Evolutionary conservation across 1,140 invertebrate species (phyloP), one percentile per base, ranked within the genome.

Genomic region (Centruroides vittatus): DNA sequence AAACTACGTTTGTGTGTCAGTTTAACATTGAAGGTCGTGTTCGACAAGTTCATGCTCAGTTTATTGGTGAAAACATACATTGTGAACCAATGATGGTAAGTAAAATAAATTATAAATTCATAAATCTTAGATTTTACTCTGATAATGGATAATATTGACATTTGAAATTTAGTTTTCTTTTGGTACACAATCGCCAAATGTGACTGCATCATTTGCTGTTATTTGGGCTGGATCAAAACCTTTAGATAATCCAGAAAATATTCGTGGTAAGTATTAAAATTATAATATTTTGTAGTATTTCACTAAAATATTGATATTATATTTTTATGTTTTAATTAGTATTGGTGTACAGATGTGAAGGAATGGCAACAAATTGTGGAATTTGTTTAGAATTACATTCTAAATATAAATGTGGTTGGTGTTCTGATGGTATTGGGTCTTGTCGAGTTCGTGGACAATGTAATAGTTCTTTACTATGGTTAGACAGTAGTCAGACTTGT

Each of bases 1-100:
- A 93, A 74, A 93, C 90, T 9, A 79, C 89, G 65, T 94, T 95
- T 74, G 88, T 93, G 53, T 95, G 92, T 72, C 91, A 94, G 75
- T 95, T 95, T 75, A 95, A 94, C 78, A 94, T 95, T 68, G 91
- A 95, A 76, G 92, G 91, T 34, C 81, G 91, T 9, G 90, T 95
- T 5, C 89, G 88, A 46, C 90, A 87, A 73, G 86, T 93, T 3
- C 91, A 89, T 74, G 92, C 91, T 58, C 86, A 90, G 72, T 77
- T 94, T 41, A 74, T 94, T 12, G 89, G 86, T 35, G 91, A 94
- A 75, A 92, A 88, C 52, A 94, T 95, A 75, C 93, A 93, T 73
- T 95, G 92, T 76, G 89, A 94, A 69, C 79, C 82, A 48, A 92
- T 93, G 78, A 50, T 58, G 46, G 62, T 64, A 61, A 58, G 55